These are phyloP conservation scores for Willisornis vidua DNA, from an alignment of 2,113 vertebrate genomes.

Conservation along the genomic window DNA sequence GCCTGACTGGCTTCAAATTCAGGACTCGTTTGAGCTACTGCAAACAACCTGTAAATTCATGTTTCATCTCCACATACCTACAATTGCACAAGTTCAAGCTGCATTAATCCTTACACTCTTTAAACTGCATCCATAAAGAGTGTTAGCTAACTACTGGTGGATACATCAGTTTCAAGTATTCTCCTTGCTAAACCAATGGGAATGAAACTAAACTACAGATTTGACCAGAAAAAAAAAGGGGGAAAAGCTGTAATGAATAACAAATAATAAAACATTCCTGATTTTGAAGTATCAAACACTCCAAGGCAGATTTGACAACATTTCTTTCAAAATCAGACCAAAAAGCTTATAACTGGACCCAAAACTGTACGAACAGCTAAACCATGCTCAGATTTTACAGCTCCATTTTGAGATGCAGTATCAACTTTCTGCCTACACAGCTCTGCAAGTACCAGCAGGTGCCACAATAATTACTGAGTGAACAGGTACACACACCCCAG, in stretches of 20 bases:
- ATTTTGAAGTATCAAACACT: neutral
- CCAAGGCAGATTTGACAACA: neutral
- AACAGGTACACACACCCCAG: neutral
- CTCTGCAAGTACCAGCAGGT: neutral
- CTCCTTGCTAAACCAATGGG: neutral
- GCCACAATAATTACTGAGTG: neutral
- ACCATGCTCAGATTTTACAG: neutral
- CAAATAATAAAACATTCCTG: neutral
- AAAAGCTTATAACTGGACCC: neutral
- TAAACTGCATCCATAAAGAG: neutral
- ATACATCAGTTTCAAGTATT: neutral
- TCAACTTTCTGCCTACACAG: fast-evolving
- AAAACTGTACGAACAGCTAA: neutral
- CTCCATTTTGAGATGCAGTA: neutral
- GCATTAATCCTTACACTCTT: neutral
- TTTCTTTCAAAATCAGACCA: neutral
- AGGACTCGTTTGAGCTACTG: neutral
- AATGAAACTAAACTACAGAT: neutral
- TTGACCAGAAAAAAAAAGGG: neutral
- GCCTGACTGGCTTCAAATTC: neutral
- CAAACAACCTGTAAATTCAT: neutral
- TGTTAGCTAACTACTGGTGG: neutral
- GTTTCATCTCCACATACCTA: neutral
- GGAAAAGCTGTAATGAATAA: neutral
- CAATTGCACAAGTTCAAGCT: neutral